phyloP scores from a whole-genome alignment of 1,140 invertebrate species.

The Drosophila ficusphila region DNA sequence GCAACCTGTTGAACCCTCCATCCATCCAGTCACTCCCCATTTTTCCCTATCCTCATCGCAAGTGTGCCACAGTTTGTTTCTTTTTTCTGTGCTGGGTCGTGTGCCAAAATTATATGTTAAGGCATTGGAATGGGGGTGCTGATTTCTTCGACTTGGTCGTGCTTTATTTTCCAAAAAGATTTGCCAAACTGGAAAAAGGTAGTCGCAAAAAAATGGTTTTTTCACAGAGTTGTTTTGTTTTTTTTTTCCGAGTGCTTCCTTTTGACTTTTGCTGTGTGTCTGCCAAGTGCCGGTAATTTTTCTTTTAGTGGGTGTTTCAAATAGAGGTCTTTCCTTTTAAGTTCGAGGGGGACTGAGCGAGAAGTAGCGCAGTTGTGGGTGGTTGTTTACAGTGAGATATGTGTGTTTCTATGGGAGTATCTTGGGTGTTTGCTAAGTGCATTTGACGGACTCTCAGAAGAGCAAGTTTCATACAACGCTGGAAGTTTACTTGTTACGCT shows the following conservation, averaged over 20 bases:
- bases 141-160: constrained; percentile 28
- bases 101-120: constrained; percentile 72
- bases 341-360: neutral
- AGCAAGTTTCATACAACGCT: constrained; percentile 55
- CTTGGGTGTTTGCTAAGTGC: constrained; percentile 59
- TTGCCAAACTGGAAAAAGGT: constrained; percentile 33
- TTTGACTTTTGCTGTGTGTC: constrained; percentile 42
- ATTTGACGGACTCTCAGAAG: constrained; percentile 54
- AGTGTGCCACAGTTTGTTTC: constrained; percentile 39
- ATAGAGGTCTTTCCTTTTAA: constrained; percentile 60
- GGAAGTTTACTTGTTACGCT: constrained; percentile 17
- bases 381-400: neutral
- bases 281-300: constrained; percentile 75
- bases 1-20: constrained; percentile 67
- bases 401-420: constrained; percentile 4
- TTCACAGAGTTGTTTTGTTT: constrained; percentile 4
- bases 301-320: constrained; percentile 69
- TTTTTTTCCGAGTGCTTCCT: constrained; percentile 2
- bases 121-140: constrained; percentile 44
- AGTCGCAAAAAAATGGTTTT: constrained; percentile 2
- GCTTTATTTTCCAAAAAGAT: constrained; percentile 44
- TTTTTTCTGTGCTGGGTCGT: constrained; percentile 37
- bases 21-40: neutral
- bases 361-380: neutral
- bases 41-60: neutral